Conservation (phyloP, 2,888 invertebrate species). For the Agrilus mali region DNA sequence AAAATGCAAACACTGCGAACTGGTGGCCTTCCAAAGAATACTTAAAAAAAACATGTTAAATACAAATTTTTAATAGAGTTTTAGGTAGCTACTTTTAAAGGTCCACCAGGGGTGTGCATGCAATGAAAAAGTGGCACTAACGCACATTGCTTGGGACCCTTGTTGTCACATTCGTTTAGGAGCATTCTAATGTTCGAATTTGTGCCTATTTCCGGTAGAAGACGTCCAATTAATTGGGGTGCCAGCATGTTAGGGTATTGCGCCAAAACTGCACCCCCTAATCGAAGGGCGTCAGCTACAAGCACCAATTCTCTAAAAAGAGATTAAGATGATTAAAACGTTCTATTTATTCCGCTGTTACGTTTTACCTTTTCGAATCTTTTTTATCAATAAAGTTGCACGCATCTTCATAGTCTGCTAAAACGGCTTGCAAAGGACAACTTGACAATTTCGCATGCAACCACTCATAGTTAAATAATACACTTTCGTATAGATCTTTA, state of each 20-base stretch:
- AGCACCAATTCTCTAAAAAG: conserved; percentile 68
- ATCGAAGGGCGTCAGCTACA: conserved; percentile 83
- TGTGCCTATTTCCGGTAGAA: conserved; percentile 80
- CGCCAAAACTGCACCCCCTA: conserved; percentile 88
- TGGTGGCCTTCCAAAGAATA: conserved; percentile 97
- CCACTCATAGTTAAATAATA: conserved; percentile 96
- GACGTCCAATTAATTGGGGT: conserved; percentile 81
- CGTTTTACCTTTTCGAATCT: conserved; percentile 57
- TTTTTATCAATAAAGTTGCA: conserved; percentile 68
- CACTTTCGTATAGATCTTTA: conserved; percentile 80
- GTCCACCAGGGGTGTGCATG: conserved; percentile 96
- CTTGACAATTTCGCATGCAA: conserved; percentile 90
- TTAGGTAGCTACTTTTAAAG: conserved; percentile 59
- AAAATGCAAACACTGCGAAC: conserved; percentile 91
- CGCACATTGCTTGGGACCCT: conserved; percentile 81
- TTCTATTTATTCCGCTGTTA: neutral
- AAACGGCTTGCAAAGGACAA: conserved; percentile 87
- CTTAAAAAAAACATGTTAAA: conserved; percentile 33
- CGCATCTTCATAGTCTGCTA: conserved; percentile 93
- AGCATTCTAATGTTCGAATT: conserved; percentile 76
- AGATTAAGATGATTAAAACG: neutral
- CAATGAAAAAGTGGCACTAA: conserved; percentile 90
- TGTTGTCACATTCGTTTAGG: conserved; percentile 79
- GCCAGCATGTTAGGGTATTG: conserved; percentile 92
- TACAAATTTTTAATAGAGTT: neutral